These are phyloP conservation scores for Rhodophaea formosa DNA, from an alignment of 2,888 invertebrate species.

Conservation along the genomic window DNA sequence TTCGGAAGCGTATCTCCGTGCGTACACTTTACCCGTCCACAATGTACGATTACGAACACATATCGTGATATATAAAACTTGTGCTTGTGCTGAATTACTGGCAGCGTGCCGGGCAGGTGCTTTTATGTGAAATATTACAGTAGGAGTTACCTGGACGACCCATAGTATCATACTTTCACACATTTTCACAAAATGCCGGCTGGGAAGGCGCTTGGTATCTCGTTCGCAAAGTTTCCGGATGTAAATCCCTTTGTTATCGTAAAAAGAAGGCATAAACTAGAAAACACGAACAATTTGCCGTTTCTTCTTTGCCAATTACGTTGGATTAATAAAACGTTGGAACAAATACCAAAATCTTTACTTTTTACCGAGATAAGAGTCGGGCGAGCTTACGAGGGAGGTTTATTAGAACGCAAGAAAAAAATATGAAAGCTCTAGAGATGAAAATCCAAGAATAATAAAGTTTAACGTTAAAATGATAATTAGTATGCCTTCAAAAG, in stretches of 20 bases:
- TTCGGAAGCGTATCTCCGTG: slow-evolving; percentile 26
- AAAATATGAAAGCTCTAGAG: slow-evolving; percentile 8
- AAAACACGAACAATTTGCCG: slow-evolving; percentile 1
- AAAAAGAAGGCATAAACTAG: slow-evolving; percentile 2
- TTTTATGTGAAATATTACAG: slow-evolving; percentile 76
- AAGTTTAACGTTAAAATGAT: slow-evolving; percentile 4
- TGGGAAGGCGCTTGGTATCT: slow-evolving; percentile 38
- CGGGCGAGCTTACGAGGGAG: slow-evolving; percentile 4
- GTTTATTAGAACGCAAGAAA: slow-evolving; percentile 9
- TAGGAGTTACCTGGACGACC: slow-evolving; percentile 73
- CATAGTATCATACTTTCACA: slow-evolving; percentile 58
- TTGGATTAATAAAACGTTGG: slow-evolving; percentile 9
- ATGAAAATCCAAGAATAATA: slow-evolving; percentile 11
- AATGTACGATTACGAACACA: slow-evolving; percentile 78
- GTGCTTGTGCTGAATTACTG: slow-evolving; percentile 80
- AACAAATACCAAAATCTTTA: slow-evolving; percentile 10
- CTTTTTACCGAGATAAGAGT: slow-evolving; percentile 9
- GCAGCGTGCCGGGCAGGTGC: slow-evolving; percentile 82
- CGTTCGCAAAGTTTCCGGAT: background rate
- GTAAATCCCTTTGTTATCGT: slow-evolving; percentile 1
- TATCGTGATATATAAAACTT: slow-evolving; percentile 78
- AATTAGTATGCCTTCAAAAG: slow-evolving; percentile 5
- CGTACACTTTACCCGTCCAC: slow-evolving; percentile 74
- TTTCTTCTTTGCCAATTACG: slow-evolving; percentile 8
- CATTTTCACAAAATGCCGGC: slow-evolving; percentile 48